Conservation (phyloP, 2,113 vertebrate genomes). For the Leptocoma aspasia region DNA sequence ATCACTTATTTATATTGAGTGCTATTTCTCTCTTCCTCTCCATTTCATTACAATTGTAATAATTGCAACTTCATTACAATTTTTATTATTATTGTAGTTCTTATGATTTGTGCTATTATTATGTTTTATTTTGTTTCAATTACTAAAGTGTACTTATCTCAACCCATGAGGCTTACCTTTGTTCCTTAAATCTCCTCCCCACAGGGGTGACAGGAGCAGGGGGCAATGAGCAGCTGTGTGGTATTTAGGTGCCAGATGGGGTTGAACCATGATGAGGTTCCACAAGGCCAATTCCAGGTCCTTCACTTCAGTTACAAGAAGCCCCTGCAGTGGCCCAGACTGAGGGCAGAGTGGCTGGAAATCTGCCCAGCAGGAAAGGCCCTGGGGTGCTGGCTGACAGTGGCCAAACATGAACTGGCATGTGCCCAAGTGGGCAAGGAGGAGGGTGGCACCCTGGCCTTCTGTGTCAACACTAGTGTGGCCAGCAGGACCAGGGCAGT, state of each 20-base stretch:
- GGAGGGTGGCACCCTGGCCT: accelerated
- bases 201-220: neutral
- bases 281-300: neutral
- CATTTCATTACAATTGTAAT: neutral
- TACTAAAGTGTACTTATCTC: neutral
- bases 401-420: accelerated
- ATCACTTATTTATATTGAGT: neutral
- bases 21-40: neutral
- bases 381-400: accelerated
- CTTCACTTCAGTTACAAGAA: neutral
- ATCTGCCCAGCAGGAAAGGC: neutral
- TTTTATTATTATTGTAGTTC: neutral
- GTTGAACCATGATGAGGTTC: neutral
- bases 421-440: neutral
- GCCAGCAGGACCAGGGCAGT: accelerated
- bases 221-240: neutral
- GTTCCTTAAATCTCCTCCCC: neutral
- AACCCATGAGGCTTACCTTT: neutral
- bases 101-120: neutral
- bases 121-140: neutral
- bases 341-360: neutral
- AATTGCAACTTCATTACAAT: neutral
- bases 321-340: neutral
- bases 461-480: neutral
- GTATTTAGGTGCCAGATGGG: neutral